Evolutionary conservation across 2,888 invertebrate genomes (phyloP).

Genomic region (Drosophila lacicola): DNA sequence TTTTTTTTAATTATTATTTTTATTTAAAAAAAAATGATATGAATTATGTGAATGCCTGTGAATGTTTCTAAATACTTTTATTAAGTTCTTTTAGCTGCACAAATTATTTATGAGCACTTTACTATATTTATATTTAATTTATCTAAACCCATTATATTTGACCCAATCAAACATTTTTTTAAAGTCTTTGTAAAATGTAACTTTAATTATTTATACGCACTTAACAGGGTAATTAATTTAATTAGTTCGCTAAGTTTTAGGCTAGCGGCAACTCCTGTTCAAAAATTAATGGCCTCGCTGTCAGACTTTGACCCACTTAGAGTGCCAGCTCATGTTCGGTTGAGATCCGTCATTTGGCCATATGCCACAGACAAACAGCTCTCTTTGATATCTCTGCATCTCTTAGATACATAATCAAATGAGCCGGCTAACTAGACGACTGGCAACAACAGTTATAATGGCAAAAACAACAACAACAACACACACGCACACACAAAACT

Average conservation of each 20-base stretch:
- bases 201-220: neutral
- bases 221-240: conserved; percentile 18
- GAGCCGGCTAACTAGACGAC: conserved; percentile 63
- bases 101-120: too few species aligned
- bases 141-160: too few species aligned
- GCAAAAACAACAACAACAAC: conserved; percentile 31
- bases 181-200: neutral
- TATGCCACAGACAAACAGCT: conserved; percentile 37
- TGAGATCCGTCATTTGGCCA: conserved; percentile 38
- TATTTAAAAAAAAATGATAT: too few species aligned
- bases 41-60: too few species aligned
- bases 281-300: conserved; percentile 65
- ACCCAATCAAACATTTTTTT: too few species aligned
- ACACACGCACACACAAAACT: conserved; percentile 45
- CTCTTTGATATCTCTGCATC: conserved; percentile 52
- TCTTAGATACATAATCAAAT: conserved; percentile 70
- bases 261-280: conserved; percentile 47
- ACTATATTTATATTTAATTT: too few species aligned
- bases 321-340: conserved; percentile 59
- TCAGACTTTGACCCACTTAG: conserved; percentile 73
- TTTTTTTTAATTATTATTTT: too few species aligned
- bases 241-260: conserved; percentile 25
- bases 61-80: too few species aligned
- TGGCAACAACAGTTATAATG: conserved; percentile 28
- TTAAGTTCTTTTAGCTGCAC: too few species aligned